Evolutionary conservation across 2,113 vertebrate species (phyloP).

Genomic region (Motacilla alba): DNA sequence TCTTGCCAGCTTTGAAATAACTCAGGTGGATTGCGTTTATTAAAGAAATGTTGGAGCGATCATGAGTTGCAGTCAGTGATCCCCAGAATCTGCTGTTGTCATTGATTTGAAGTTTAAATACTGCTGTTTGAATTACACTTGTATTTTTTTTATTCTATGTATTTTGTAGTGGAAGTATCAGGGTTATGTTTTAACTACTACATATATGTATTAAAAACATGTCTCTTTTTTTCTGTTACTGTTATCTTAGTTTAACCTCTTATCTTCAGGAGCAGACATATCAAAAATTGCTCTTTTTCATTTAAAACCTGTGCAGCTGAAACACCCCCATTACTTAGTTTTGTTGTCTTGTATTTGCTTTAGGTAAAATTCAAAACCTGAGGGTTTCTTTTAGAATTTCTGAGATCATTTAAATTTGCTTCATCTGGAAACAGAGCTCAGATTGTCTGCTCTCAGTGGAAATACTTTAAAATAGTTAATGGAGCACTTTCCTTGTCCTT

Average conservation of each 20-base stretch:
- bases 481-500: background rate
- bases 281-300: background rate
- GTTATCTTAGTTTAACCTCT: background rate
- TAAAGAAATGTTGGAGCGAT: background rate
- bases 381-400: background rate
- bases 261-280: background rate
- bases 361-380: background rate
- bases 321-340: background rate
- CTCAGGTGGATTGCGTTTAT: background rate
- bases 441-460: background rate
- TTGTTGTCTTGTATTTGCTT: background rate
- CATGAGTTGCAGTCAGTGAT: background rate
- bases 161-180: background rate
- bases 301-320: background rate
- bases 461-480: background rate
- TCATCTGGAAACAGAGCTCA: background rate
- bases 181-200: background rate
- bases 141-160: background rate
- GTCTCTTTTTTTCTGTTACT: background rate
- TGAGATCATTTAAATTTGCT: background rate
- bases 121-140: background rate
- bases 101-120: background rate
- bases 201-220: background rate
- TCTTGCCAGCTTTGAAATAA: background rate
- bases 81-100: background rate